These are phyloP conservation scores for Propsilocerus akamusi DNA, from an alignment of 1,140 invertebrate genomes.

Conservation along the genomic window DNA sequence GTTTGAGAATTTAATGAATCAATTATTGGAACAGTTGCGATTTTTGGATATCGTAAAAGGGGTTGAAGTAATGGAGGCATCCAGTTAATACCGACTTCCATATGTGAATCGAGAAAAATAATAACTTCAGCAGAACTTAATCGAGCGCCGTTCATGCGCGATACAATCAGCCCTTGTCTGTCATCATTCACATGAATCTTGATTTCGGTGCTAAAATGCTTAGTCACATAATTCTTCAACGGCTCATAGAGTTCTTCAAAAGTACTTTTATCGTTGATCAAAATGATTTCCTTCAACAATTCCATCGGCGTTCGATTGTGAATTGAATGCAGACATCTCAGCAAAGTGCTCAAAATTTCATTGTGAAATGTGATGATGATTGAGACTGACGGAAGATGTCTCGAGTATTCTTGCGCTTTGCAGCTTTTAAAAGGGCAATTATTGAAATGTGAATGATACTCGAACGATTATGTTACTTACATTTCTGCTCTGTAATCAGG, in stretches of 20 bases:
- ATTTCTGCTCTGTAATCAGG: conserved; percentile 50
- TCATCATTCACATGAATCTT: conserved; percentile 67
- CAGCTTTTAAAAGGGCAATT: no score
- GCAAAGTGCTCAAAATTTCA: conserved; percentile 82
- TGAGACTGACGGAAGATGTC: conserved; percentile 71
- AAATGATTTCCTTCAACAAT: conserved; percentile 79
- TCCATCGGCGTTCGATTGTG: conserved; percentile 72
- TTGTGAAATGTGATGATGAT: conserved; percentile 96
- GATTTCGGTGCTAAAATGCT: conserved; percentile 59
- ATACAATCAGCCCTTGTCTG: conserved; percentile 83
- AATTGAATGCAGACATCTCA: conserved; percentile 85
- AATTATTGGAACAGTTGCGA: conserved; percentile 69
- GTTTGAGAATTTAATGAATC: conserved; percentile 62
- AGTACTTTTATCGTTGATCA: conserved; percentile 84
- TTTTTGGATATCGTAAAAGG: conserved; percentile 47
- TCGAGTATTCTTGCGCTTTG: conserved; percentile 57
- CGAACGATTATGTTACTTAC: not conserved
- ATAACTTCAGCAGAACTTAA: conserved; percentile 75
- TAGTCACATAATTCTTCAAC: conserved; percentile 52
- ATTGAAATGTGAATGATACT: not conserved
- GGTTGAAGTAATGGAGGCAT: conserved; percentile 57
- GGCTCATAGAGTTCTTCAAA: conserved; percentile 46
- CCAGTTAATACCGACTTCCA: conserved; percentile 87
- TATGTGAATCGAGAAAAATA: conserved; percentile 94
- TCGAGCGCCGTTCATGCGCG: conserved; percentile 69